Evolutionary conservation across 92 coral and sea anemone genomes (phyloP), one percentile per base, ranked within the genome.

Genomic region (Epizoanthus illoricatus): DNA sequence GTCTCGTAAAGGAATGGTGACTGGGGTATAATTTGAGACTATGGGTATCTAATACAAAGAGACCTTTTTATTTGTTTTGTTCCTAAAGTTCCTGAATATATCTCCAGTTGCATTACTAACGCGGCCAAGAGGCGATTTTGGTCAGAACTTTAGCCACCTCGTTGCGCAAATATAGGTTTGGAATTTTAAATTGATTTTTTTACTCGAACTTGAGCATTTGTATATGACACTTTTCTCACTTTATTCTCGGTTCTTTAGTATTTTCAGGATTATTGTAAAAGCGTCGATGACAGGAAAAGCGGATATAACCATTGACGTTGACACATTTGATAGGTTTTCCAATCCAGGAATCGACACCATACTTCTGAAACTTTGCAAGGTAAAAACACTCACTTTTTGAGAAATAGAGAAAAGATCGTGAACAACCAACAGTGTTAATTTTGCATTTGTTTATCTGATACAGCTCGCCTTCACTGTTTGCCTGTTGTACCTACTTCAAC

Each of bases 341-440:
- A 73, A 58, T 17, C 58, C 83, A 18, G 39, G 83, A 9, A 57
- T 36, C 16, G 62, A 81, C 43, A 82, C 69, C 55, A 81, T 64
- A 41, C 74, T 92, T 68, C 75, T 85, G 7, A 83, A 82, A 69
- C 43, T 87, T 54, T 84, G 86, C 83, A 92, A 92, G 97, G 97
- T 92, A 70, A n/a, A 23, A 59, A 74, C 21, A 23, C 5, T 5
- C 24, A 21, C 20, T 72, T 11, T 11, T 24, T 28, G 16, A 17
- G 42, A 65, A 11, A 15, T 1, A 16, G 9, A 7, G 9, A n/a
- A 45, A 11, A 20, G 5, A 0, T 73, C 21, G 15, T 56, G 23
- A 20, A 20, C 57, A 15, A 20, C 2, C 18, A 6, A 58, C n/a
- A 59, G 17, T 21, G 3, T 15, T 42, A 36, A 42, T 69, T 18